A percentile compares a stretch with the other conserved stretches of the same genome.
These are phyloP conservation scores for Acrobasis suavella DNA, from an alignment of 2,888 invertebrate genomes.

Conservation along the genomic window DNA sequence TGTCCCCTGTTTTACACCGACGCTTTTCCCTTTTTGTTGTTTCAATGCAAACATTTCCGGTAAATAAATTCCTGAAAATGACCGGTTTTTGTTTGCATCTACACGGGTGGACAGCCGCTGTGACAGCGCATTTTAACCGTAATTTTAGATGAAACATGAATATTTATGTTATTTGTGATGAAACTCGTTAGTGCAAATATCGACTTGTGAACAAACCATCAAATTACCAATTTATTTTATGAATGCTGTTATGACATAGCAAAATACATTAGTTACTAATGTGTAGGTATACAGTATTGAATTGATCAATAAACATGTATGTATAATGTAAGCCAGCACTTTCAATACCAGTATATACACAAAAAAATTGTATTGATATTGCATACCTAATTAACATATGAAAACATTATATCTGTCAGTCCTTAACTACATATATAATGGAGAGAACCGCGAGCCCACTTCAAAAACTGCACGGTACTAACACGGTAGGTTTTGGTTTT, in stretches of 20 bases:
- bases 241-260: not conserved
- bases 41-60: conserved; percentile 19
- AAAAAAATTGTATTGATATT: too few relatives aligned
- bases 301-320: too few relatives aligned
- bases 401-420: too few relatives aligned
- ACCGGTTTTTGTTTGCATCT: conserved; percentile 16
- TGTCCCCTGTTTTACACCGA: conserved; percentile 19
- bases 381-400: too few relatives aligned
- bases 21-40: conserved; percentile 22
- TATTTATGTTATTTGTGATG: conserved; percentile 1
- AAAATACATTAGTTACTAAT: not conserved
- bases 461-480: too few relatives aligned
- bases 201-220: not conserved
- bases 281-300: too few relatives aligned
- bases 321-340: too few relatives aligned
- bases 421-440: too few relatives aligned
- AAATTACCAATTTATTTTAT: not conserved
- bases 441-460: too few relatives aligned
- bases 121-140: conserved; percentile 6
- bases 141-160: conserved; percentile 4
- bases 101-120: not conserved
- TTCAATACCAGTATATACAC: too few relatives aligned
- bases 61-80: conserved; percentile 22
- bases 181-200: conserved; percentile 7
- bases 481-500: too few relatives aligned